Base-by-base conservation (phyloP, 2,113 vertebrate genomes). In the Cichladusa arquata region DNA sequence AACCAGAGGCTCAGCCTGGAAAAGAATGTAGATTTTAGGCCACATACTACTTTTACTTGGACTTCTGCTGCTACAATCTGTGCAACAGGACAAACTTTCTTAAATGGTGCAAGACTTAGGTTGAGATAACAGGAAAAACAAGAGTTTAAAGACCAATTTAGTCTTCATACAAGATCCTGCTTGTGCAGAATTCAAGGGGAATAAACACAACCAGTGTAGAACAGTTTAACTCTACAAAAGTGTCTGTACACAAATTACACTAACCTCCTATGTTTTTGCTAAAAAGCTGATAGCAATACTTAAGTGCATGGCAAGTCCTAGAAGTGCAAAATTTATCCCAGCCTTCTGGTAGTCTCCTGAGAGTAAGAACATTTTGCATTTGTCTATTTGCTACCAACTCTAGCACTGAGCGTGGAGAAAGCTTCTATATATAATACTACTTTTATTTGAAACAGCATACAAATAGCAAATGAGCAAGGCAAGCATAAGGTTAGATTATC, bases 1-100 rank as follows among this genome's bases (percentile, higher is more conserved):
- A 36, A 99, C 99, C 83, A 99, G 96, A 13, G 99, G 98, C 86
- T 99, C 99, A 9, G 99, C 99, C 99, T 99, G 90, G 80, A 95
- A 95, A 31, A 80, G 14, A 40, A 74, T 5, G 48, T 72, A 93
- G 19, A 13, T 71, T 92, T 53, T 56, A 76, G 19, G 23, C 12
- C 31, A 34, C 8, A 4, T n/a, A 19, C 5, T 65, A 34, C 19
- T 74, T 66, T 20, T 33, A 24, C 17, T 9, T 61, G 2, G 20
- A 42, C 11, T 62, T 93, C 31, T 57, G 22, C 26, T 58, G 31
- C 73, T 61, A 20, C 47, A 77, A 53, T 24, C 34, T 47, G 40
- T 71, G 34, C 57, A 80, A 42, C 23, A 91, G 61, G 19, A 10
- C 34, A 78, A 62, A 42, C 19, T 50, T 70, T 19, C 11, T 31